A percentile compares a stretch with the other conserved stretches of the same genome.
These are phyloP conservation scores for Pammene aurita DNA, from an alignment of 2,888 invertebrate genomes.

Conservation along the genomic window DNA sequence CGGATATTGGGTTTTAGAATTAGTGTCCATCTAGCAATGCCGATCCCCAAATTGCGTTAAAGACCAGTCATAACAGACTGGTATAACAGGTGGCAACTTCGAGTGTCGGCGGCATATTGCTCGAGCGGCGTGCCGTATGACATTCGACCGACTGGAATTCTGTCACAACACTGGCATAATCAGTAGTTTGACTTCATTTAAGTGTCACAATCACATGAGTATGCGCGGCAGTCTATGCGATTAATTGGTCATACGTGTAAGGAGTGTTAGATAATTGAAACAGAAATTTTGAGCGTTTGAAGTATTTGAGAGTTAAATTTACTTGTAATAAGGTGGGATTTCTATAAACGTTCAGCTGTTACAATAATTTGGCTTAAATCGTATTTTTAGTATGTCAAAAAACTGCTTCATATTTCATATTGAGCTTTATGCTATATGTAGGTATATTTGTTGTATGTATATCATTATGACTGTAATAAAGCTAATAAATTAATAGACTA, in stretches of 20 bases:
- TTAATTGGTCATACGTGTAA: neutral
- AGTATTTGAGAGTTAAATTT: no score
- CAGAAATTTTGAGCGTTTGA: no score
- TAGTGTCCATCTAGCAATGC: conserved; percentile 18
- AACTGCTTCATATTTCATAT: no score
- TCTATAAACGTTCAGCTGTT: no score
- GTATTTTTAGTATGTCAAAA: no score
- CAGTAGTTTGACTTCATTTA: conserved; percentile 16
- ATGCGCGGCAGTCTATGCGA: neutral
- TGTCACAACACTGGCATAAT: conserved; percentile 44
- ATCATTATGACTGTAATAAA: no score
- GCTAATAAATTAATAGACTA: no score
- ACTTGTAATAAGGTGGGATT: no score
- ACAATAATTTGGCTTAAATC: no score
- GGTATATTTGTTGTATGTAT: no score
- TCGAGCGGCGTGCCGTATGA: conserved; percentile 44
- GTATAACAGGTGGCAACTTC: conserved; percentile 52
- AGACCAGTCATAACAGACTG: conserved; percentile 32
- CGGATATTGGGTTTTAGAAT: neutral
- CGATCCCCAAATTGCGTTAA: conserved; percentile 33
- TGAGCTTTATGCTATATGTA: no score
- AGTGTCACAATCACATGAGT: conserved; percentile 2
- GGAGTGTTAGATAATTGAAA: neutral
- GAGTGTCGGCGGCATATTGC: conserved; percentile 53
- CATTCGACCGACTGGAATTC: conserved; percentile 60